Evolutionary conservation across 2,113 vertebrate species (phyloP), one percentile per base, ranked within the genome.

Genomic region (Regulus satrapa): DNA sequence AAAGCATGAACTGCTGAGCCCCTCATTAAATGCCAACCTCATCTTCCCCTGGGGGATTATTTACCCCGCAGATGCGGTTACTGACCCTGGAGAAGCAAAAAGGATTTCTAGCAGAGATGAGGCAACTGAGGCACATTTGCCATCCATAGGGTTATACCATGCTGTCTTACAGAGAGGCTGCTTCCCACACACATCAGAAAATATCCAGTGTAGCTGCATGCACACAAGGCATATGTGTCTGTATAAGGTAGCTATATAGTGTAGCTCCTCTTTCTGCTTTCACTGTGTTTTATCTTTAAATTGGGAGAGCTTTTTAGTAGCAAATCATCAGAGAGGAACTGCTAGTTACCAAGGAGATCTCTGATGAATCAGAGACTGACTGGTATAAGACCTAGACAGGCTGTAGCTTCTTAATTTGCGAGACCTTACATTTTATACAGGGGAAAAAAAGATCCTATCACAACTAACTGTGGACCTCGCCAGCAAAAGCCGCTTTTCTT

Each of bases 281-380:
- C 55, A 7, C 88, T 84, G 81, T 94, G 84, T 97, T 97, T 97
- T 96, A 95, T 96, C 91, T 97, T 97, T 96, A 97, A 97, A 96
- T 94, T 94, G 34, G 77, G 94, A 98, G 91, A 97, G 91, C 32
- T 95, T 97, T 96, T 93, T 89, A 94, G 84, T 94, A 97, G 97
- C 82, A 96, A 93, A 97, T 97, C 88, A 97, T 79, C 93, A 96
- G 95, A 97, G 87, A 97, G 92, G 66, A 97, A 95, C 95, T 88
- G 80, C 93, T 94, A 97, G 96, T 97, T 98, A 95, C 97, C 96
- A 97, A 97, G 96, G 94, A 97, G 93, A 97, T 86, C 85, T 77
- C 93, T 88, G 89, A 95, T 96, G 95, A 97, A 96, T 98, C 96
- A 96, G 95, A 97, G 62, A 96, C 74, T 77, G 93, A 68, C 93